A percentile compares a stretch with the other conserved stretches of the same genome.
These are phyloP conservation scores for Euschistus heros DNA, from an alignment of 1,140 invertebrate genomes.

Conservation along the genomic window DNA sequence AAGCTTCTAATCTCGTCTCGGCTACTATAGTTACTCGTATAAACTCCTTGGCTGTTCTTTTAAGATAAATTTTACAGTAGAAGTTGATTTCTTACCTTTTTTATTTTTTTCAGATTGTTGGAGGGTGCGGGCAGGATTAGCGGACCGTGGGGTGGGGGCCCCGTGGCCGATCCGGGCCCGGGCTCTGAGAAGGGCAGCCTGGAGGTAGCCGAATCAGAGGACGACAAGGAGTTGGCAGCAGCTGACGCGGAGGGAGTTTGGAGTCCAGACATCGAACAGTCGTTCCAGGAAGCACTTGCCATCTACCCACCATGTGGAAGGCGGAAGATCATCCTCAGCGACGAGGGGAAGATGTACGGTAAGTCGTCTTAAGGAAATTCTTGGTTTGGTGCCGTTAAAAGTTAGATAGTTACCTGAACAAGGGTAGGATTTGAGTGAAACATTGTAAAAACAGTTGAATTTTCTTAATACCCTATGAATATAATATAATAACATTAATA, in stretches of 20 bases:
- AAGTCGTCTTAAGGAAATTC: slow-evolving; percentile 43
- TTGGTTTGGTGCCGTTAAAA: too few species aligned
- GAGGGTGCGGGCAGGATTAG: slow-evolving; percentile 24
- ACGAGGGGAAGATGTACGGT: slow-evolving; percentile 99
- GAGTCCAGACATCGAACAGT: slow-evolving; percentile 99
- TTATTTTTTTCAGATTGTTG: slow-evolving; percentile 2
- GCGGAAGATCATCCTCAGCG: slow-evolving; percentile 97
- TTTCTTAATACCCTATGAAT: too few species aligned
- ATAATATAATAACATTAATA: too few species aligned
- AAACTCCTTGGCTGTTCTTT: too few species aligned
- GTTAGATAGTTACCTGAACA: too few species aligned
- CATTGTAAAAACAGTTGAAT: too few species aligned
- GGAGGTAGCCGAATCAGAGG: slow-evolving; percentile 72
- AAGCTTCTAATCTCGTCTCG: too few species aligned
- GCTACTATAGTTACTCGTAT: too few species aligned
- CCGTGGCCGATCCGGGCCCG: slow-evolving; percentile 39
- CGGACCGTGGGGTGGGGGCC: slow-evolving; percentile 38
- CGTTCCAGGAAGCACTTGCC: slow-evolving; percentile 98
- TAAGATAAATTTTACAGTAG: not conserved
- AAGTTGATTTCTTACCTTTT: not conserved
- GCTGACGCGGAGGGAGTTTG: slow-evolving; percentile 98
- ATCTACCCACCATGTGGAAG: slow-evolving; percentile 99
- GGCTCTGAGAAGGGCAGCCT: slow-evolving; percentile 68
- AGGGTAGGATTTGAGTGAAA: too few species aligned
- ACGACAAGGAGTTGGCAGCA: slow-evolving; percentile 78